These are phyloP conservation scores for Nycticebus coucang DNA, from an alignment of 2,113 vertebrate species.

Conservation along the genomic window DNA sequence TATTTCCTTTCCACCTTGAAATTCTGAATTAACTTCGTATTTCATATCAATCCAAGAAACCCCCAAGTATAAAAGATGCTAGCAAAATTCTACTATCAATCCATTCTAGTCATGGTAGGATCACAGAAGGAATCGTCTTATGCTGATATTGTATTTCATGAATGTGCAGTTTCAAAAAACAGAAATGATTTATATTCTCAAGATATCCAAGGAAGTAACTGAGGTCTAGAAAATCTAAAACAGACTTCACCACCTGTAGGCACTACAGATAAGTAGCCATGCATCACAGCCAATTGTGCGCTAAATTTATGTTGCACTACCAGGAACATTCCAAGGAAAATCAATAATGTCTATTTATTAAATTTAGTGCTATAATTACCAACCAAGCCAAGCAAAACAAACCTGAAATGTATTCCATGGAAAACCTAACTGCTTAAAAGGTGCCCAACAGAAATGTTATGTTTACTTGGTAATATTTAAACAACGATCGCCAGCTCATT, in stretches of 20 bases:
- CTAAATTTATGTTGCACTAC: slow-evolving; percentile 52
- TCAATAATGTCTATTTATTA: slow-evolving; percentile 68
- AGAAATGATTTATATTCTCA: not conserved
- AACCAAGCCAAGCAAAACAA: slow-evolving; percentile 70
- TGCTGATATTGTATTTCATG: not conserved
- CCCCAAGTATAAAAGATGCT: not conserved
- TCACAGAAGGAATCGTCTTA: not conserved
- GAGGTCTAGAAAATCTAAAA: not conserved
- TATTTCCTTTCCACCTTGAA: not conserved
- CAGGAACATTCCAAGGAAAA: slow-evolving; percentile 69
- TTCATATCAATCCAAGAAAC: not conserved
- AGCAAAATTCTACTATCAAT: not conserved
- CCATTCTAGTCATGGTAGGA: not conserved
- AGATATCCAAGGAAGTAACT: not conserved
- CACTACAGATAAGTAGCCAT: not conserved
- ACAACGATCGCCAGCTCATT: slow-evolving; percentile 48
- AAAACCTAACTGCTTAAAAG: slow-evolving; percentile 55
- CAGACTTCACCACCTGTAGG: not conserved
- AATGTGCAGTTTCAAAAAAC: not conserved
- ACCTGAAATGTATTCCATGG: slow-evolving; percentile 57
- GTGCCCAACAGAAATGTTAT: not conserved
- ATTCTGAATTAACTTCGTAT: not conserved
- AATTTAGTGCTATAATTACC: slow-evolving; percentile 68
- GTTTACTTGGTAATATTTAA: slow-evolving; percentile 68
- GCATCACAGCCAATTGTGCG: not conserved